Conservation (phyloP, 2,888 invertebrate genomes). For the Andrena chrysosceles region DNA sequence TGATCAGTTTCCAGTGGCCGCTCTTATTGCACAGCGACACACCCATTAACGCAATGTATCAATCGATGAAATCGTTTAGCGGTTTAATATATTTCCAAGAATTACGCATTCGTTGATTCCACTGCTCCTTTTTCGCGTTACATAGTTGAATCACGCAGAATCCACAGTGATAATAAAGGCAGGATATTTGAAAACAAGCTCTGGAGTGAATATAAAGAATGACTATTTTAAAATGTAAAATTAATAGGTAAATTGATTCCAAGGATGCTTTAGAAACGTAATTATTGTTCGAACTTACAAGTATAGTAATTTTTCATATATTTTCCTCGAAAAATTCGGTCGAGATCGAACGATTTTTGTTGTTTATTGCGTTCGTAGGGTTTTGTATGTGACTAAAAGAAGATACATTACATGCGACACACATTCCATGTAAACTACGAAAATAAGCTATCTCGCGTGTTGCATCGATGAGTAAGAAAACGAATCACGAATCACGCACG, state of each 20-base stretch:
- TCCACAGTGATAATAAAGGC: neutral
- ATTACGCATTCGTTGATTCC: neutral
- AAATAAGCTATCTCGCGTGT: conserved; percentile 14
- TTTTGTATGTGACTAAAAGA: neutral
- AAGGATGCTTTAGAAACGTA: neutral
- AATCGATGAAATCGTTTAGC: conserved; percentile 18
- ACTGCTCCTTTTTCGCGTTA: conserved; percentile 18
- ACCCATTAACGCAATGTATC: conserved; percentile 14
- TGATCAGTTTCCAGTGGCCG: conserved; percentile 54
- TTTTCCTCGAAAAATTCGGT: neutral
- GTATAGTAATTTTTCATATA: neutral
- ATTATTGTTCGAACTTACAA: neutral
- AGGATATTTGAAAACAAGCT: neutral
- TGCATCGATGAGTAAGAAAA: conserved; percentile 15
- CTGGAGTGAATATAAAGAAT: neutral
- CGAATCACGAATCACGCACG: conserved; percentile 11
- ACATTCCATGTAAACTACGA: neutral
- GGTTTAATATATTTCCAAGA: neutral
- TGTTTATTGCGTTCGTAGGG: neutral
- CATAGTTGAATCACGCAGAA: neutral
- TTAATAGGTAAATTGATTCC: neutral
- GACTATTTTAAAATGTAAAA: conserved; percentile 1
- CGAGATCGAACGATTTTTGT: neutral
- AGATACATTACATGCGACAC: neutral
- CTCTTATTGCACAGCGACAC: conserved; percentile 19